These are phyloP conservation scores for Etheostoma perlongum DNA, from an alignment of 2,797 vertebrate species.

Conservation along the genomic window DNA sequence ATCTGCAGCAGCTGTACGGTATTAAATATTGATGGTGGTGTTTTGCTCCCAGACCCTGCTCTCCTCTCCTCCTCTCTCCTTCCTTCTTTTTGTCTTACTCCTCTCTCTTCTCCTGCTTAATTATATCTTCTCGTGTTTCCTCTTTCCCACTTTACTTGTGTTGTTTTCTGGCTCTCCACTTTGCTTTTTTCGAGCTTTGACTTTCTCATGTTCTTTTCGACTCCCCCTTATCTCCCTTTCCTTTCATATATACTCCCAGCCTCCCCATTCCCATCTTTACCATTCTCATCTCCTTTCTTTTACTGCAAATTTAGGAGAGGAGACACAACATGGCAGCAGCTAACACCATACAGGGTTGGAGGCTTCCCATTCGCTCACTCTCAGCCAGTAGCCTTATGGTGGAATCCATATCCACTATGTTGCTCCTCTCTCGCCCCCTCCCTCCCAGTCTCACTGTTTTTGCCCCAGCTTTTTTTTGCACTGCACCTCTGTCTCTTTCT, in stretches of 20 bases:
- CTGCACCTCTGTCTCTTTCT: constrained; percentile 65
- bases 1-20: constrained; percentile 80
- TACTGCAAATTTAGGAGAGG: constrained; percentile 51
- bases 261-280: constrained; percentile 21
- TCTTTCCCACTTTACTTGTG: constrained; percentile 25
- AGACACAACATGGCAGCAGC: constrained; percentile 74
- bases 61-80: constrained; percentile 51
- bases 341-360: constrained; percentile 61
- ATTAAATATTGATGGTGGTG: constrained; percentile 87
- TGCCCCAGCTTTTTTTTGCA: constrained; percentile 37
- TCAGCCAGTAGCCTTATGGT: constrained; percentile 72
- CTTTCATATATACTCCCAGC: not conserved
- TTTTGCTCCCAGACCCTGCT: constrained; percentile 74
- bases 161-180: constrained; percentile 27
- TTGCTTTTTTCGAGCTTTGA: constrained; percentile 7
- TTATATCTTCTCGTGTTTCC: constrained; percentile 21
- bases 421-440: constrained; percentile 59
- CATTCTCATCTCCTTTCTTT: constrained; percentile 38
- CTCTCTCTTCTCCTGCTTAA: constrained; percentile 21
- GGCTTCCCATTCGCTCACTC: constrained; percentile 78
- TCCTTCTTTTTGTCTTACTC: constrained; percentile 32
- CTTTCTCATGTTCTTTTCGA: constrained; percentile 39
- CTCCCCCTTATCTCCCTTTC: constrained; percentile 13
- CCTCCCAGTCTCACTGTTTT: constrained; percentile 57
- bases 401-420: constrained; percentile 79